Evolutionary conservation across 2,888 invertebrate species (phyloP).

Genomic region (Graphium colonna): DNA sequence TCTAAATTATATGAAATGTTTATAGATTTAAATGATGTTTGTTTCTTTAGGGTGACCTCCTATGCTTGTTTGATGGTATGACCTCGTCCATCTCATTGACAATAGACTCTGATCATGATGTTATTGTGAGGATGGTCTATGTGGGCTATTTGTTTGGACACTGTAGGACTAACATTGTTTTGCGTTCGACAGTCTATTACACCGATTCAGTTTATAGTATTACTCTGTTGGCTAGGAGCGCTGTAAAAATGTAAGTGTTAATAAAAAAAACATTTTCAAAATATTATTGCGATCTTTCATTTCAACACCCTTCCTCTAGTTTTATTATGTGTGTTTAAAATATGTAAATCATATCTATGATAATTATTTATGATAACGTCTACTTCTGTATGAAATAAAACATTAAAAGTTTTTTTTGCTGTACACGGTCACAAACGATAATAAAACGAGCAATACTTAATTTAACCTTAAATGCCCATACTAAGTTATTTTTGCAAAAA

Average conservation of each 20-base stretch:
- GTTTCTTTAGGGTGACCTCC: conserved; percentile 74
- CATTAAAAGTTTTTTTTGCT: too few species aligned
- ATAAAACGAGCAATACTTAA: too few species aligned
- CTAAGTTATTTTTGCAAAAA: too few species aligned
- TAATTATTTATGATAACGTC: too few species aligned
- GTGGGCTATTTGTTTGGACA: conserved; percentile 72
- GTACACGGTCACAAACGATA: too few species aligned
- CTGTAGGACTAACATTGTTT: conserved; percentile 76
- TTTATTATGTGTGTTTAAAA: too few species aligned
- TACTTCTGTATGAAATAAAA: too few species aligned
- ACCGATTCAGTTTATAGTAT: conserved; percentile 78
- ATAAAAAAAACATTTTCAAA: conserved; percentile 81
- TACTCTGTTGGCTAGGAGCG: conserved; percentile 80
- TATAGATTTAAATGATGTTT: conserved; percentile 77
- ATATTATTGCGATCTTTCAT: conserved; percentile 69
- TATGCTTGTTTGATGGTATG: conserved; percentile 67
- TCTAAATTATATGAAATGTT: conserved; percentile 80
- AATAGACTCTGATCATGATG: conserved; percentile 61
- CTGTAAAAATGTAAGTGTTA: conserved; percentile 81
- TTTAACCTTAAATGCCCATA: too few species aligned
- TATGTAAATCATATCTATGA: too few species aligned
- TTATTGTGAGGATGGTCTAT: conserved; percentile 65
- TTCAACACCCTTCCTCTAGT: conserved; percentile 26
- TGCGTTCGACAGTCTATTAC: conserved; percentile 78
- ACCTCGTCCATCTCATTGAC: conserved; percentile 64